phyloP scores from a whole-genome alignment of 2,113 vertebrate species.

The Sturnira hondurensis region DNA sequence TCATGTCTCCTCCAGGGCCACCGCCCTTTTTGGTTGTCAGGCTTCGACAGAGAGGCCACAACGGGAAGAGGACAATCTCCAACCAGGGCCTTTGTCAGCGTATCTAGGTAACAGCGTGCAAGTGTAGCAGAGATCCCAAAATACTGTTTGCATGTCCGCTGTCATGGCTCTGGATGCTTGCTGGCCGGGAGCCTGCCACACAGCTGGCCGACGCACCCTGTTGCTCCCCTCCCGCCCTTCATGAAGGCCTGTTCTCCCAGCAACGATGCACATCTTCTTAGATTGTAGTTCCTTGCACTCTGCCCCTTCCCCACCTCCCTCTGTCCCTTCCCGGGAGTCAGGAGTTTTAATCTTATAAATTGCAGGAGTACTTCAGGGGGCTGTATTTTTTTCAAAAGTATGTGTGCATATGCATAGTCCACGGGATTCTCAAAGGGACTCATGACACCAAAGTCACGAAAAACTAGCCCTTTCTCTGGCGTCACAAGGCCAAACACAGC shows the following conservation, averaged over 20 bases:
- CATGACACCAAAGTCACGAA: not conserved
- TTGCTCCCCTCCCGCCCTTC: constrained; percentile 42
- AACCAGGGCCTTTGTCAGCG: not conserved
- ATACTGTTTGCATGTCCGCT: constrained; percentile 20
- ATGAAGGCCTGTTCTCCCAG: constrained; percentile 8
- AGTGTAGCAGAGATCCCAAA: constrained; percentile 32
- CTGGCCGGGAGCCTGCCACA: not conserved
- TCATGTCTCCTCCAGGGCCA: not conserved
- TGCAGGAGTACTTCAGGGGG: not conserved
- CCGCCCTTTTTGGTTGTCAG: not conserved
- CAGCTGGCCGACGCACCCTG: not conserved
- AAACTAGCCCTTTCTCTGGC: not conserved
- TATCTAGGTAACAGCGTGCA: constrained; percentile 6
- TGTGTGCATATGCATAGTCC: accelerated
- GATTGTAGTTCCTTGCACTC: not conserved
- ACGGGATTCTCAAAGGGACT: not conserved
- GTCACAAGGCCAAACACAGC: not conserved
- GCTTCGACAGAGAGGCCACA: not conserved
- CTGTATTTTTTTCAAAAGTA: not conserved
- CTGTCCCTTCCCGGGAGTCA: not conserved
- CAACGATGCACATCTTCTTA: not conserved
- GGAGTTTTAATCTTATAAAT: not conserved
- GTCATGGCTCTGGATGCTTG: constrained; percentile 19
- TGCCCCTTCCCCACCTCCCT: not conserved
- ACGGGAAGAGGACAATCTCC: not conserved